Evolutionary conservation across 2,113 vertebrate species (phyloP), one percentile per base, ranked within the genome.

Genomic region (Pollimyrus isidori): DNA sequence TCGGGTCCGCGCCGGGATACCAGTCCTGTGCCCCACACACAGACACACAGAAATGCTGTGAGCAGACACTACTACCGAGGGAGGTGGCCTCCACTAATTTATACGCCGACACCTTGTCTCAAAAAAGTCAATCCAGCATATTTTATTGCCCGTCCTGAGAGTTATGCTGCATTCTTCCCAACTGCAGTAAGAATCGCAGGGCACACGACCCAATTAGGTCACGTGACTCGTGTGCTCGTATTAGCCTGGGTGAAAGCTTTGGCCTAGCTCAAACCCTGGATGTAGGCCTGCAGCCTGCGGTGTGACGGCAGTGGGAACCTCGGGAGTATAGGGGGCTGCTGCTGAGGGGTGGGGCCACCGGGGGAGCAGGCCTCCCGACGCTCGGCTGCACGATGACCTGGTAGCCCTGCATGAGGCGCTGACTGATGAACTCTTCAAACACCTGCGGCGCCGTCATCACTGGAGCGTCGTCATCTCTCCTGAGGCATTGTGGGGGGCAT

Each of bases 351-450:
- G 97, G 96, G 0, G 97, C 96, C 88, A 95, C 94, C 0, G 94
- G 48, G 0, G 97, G 93, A 50, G 83, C 93, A 0, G 96, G 46
- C 46, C 98, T 98, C 93, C 96, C 97, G 4, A 95, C 94, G 7
- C 96, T 98, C 80, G 97, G 89, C 76, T 97, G 98, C 91, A 99
- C 98, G 19, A 99, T 99, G 84, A 99, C 98, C 91, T 99, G 98
- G 92, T 99, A 99, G 42, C 98, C 98, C 92, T 99, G 98, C 98
- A 99, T 99, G 91, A 99, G 95, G 5, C 98, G 96, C 94, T 99
- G 98, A 90, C 98, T 99, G 90, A 99, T 97, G 56, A 99, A 99
- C 93, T 99, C 98, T 91, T 99, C 98, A 93, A 99, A 99, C 69
- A 99, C 98, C 91, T 98, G 98, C 82, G 97, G 97, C 0, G 98